Evolutionary conservation across 1,140 invertebrate species (phyloP), one percentile per base, ranked within the genome.

Genomic region (Halesus radiatus): DNA sequence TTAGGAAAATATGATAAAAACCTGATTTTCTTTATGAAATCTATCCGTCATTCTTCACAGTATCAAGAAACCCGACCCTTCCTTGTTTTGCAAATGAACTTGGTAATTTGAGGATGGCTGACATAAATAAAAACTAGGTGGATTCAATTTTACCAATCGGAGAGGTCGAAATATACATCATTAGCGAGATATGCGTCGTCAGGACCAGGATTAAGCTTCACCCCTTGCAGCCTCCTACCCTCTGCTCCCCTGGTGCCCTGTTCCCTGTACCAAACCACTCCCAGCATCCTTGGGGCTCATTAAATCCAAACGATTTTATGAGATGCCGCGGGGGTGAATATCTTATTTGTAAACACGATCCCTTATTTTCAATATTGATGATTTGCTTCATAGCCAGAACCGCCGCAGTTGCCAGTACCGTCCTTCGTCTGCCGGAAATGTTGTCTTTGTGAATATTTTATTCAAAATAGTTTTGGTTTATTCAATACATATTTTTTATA

Each of bases 281-380:
- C 7, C 18, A 26, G 29, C 13, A 64, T 77, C 75, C 75, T 62
- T 26, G 29, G 52, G 53, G 76, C 80, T 81, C 80, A 81, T 81
- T 81, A 81, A 81, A 75, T 79, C 70, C 66, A 73, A 76, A 66
- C 68, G 76, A 75, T 79, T 79, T 81, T 72, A 78, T 70, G 75
- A 62, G 64, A 77, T 72, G 50, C 64, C 32, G 79, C 29, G 74
- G 68, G 75, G 60, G 79, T 66, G 58, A 80, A 81, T 78, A 81
- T 78, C 80, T 81, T 81, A 81, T 81, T 81, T 81, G 75, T 81
- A 81, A 81, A 81, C 74, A 76, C 80, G 80, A 81, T 78, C 70
- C 68, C 80, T 78, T 74, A 78, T 78, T 81, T 81, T 78, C 80
- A 78, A 81, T 81, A 81, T 81, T 54, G 80, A 56, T 73, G 75